These are phyloP conservation scores for Gymnothorax reevesii DNA, from an alignment of 2,797 vertebrate species.

Conservation along the genomic window DNA sequence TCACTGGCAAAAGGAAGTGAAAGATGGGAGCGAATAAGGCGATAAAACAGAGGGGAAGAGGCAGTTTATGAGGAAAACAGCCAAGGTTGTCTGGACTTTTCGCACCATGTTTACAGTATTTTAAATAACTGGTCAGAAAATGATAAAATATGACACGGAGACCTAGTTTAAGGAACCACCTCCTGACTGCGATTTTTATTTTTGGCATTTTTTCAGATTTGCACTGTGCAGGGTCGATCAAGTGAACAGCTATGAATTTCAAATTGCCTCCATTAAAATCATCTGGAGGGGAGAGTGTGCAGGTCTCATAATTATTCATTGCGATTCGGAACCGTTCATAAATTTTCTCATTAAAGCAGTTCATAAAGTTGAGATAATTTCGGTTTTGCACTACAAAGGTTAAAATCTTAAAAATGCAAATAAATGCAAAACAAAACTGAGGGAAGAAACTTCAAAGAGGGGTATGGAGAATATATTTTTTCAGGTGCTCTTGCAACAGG, in stretches of 20 bases:
- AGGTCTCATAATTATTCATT: slow-evolving; percentile 40
- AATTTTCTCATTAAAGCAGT: slow-evolving; percentile 61
- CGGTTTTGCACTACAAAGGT: slow-evolving; percentile 72
- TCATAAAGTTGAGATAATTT: slow-evolving; percentile 46
- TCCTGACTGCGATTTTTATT: not conserved
- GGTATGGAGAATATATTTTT: slow-evolving; percentile 49
- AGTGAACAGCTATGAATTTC: slow-evolving; percentile 29
- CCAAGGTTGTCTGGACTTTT: not conserved
- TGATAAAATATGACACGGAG: too few species aligned
- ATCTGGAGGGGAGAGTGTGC: slow-evolving; percentile 53
- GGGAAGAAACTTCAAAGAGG: slow-evolving; percentile 56
- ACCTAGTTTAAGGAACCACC: not conserved
- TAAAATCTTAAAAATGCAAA: slow-evolving; percentile 60
- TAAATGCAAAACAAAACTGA: slow-evolving; percentile 50
- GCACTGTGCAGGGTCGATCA: not conserved
- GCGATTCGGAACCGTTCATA: slow-evolving; percentile 33
- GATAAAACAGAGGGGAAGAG: not conserved
- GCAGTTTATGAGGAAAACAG: not conserved
- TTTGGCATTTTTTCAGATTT: not conserved
- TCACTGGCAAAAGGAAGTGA: not conserved
- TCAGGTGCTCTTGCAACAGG: slow-evolving; percentile 58
- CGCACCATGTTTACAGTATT: not conserved
- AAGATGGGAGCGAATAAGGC: not conserved
- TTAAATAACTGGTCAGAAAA: not conserved
- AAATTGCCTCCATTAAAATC: slow-evolving; percentile 57